Conservation (phyloP, 2,797 vertebrate species). For the Lycodopsis pacificus region DNA sequence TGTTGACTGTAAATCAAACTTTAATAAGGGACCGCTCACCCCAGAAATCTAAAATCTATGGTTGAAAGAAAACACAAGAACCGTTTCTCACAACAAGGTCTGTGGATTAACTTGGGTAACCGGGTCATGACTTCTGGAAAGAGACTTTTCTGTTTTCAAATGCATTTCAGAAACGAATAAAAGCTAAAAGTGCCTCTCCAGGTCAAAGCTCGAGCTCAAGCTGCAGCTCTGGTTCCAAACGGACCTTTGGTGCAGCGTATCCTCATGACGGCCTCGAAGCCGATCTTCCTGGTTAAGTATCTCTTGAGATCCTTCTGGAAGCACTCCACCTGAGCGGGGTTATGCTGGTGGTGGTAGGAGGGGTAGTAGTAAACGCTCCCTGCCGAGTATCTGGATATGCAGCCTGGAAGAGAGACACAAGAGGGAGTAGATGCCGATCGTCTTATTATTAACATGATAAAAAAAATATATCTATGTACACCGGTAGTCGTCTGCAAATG, state of each 20-base stretch:
- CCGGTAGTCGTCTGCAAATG: not conserved
- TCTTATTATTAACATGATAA: not conserved
- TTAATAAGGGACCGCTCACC: no score
- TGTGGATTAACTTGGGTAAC: no score
- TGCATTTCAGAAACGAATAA: no score
- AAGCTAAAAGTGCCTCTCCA: no score
- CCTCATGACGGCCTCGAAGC: conserved; percentile 98
- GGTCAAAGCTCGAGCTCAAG: no score
- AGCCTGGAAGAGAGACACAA: conserved; percentile 82
- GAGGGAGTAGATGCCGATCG: not conserved
- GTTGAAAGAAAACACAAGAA: no score
- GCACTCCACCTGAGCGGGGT: conserved; percentile 91
- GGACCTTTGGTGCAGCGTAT: conserved; percentile 97
- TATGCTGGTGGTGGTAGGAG: conserved; percentile 94
- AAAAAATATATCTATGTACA: not conserved
- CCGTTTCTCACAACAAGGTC: no score
- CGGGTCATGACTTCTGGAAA: no score
- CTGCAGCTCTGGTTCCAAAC: no score
- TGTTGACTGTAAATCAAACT: no score
- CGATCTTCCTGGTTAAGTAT: conserved; percentile 95
- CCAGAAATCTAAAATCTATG: no score
- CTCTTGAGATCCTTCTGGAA: conserved; percentile 94
- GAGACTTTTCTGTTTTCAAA: no score
- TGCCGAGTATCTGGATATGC: conserved; percentile 96
- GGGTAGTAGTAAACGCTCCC: conserved; percentile 96